Conservation (phyloP, 2,113 vertebrate genomes). For the Apaloderma vittatum region DNA sequence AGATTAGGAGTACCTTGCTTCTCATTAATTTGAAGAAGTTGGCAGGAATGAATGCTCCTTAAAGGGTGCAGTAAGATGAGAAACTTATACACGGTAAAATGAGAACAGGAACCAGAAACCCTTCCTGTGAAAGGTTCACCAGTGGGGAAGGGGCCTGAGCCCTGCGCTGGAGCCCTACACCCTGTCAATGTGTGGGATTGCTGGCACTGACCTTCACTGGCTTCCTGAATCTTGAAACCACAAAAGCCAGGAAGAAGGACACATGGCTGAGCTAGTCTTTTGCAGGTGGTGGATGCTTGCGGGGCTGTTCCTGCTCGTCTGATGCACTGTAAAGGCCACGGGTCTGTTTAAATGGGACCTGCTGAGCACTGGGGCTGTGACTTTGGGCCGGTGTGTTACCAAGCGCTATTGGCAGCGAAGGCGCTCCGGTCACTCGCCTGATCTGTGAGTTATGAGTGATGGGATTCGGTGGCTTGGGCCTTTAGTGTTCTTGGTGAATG, state of each 20-base stretch:
- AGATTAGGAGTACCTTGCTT: background rate
- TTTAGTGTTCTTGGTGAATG: background rate
- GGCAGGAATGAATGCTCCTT: background rate
- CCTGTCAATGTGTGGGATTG: background rate
- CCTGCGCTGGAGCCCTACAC: background rate
- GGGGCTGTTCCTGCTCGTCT: background rate
- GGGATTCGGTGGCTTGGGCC: background rate
- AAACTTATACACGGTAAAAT: background rate
- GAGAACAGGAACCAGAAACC: background rate
- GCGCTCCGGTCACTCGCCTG: background rate
- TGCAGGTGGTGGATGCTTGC: background rate
- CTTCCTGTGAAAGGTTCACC: background rate
- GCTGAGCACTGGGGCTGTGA: background rate
- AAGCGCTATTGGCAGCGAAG: background rate
- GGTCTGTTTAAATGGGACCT: background rate
- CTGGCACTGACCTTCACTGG: background rate
- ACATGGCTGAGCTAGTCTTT: background rate
- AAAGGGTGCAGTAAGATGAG: background rate
- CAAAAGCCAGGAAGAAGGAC: background rate
- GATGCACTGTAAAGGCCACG: background rate
- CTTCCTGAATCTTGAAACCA: background rate
- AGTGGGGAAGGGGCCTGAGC: background rate
- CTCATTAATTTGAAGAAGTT: background rate
- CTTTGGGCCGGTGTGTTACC: background rate
- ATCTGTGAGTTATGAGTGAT: fast-evolving